Conservation (phyloP, 2,797 vertebrate species). For the Ctenochaetus hawaiiensis region DNA sequence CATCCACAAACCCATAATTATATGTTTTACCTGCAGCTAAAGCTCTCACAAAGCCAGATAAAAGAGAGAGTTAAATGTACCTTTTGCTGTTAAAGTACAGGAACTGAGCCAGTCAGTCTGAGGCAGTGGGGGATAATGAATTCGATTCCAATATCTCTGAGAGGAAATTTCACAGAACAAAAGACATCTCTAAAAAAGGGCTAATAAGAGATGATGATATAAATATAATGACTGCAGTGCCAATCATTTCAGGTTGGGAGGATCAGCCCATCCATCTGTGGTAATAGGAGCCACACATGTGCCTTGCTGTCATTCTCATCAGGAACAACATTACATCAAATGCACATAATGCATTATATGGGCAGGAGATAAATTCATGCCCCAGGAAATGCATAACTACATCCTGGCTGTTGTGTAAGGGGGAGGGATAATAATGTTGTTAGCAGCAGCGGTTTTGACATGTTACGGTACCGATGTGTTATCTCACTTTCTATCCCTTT, state of each 20-base stretch:
- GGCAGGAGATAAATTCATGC: constrained; percentile 55
- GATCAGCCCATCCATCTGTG: constrained; percentile 46
- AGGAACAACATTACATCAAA: constrained; percentile 60
- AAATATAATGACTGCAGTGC: constrained; percentile 52
- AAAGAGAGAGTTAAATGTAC: constrained; percentile 59
- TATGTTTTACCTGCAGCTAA: constrained; percentile 48
- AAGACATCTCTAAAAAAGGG: constrained; percentile 51
- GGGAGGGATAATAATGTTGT: constrained; percentile 44
- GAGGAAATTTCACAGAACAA: constrained; percentile 61
- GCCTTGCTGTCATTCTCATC: constrained; percentile 48
- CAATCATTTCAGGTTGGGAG: constrained; percentile 46
- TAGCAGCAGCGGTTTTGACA: constrained; percentile 52
- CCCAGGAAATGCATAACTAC: constrained; percentile 69
- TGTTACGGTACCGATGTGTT: constrained; percentile 43
- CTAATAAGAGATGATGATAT: constrained; percentile 48
- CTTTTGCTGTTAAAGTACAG: constrained; percentile 50
- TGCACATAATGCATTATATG: constrained; percentile 64
- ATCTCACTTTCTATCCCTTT: constrained; percentile 39
- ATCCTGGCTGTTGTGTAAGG: constrained; percentile 57
- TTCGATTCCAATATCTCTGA: constrained; percentile 64
- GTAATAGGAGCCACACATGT: constrained; percentile 45
- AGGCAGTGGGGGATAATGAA: constrained; percentile 49
- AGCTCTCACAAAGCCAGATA: constrained; percentile 23
- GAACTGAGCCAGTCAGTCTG: constrained; percentile 68
- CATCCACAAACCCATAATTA: constrained; percentile 2